These are phyloP conservation scores for Drosophila anomalipes DNA, from an alignment of 2,888 invertebrate species.

Conservation along the genomic window DNA sequence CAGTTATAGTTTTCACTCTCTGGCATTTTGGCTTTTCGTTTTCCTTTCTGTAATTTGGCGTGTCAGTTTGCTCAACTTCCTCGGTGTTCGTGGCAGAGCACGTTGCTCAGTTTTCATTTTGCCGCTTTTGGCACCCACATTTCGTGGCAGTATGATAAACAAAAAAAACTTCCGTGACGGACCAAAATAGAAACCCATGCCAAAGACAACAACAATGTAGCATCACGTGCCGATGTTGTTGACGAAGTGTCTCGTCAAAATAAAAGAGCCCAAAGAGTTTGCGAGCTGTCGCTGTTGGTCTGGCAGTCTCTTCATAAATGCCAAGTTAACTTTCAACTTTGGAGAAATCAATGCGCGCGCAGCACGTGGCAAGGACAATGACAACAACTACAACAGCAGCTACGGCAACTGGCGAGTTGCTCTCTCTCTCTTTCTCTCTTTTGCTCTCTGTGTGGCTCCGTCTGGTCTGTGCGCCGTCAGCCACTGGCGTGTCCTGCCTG, in stretches of 20 bases:
- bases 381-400: constrained; percentile 4
- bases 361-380: constrained; percentile 83
- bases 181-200: constrained; percentile 58
- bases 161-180: constrained; percentile 51
- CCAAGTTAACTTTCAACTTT: constrained; percentile 38
- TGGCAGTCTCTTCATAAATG: constrained; percentile 41
- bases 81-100: neutral
- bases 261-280: constrained; percentile 31
- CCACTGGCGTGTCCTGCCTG: constrained; percentile 50
- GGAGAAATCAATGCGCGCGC: constrained; percentile 84
- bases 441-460: constrained; percentile 47
- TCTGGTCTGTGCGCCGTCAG: constrained; percentile 39
- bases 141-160: constrained; percentile 29
- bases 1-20: neutral
- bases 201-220: constrained; percentile 24
- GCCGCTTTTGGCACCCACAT: constrained; percentile 24
- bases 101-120: constrained; percentile 11
- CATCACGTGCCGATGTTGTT: constrained; percentile 56
- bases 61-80: constrained; percentile 42
- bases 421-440: constrained; percentile 19
- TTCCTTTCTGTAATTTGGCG: constrained; percentile 36
- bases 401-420: constrained; percentile 8
- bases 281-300: constrained; percentile 2
- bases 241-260: constrained; percentile 63
- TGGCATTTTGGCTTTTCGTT: constrained; percentile 30